phyloP scores from a whole-genome alignment of 1,140 invertebrate species.

The Trichonephila inaurata region DNA sequence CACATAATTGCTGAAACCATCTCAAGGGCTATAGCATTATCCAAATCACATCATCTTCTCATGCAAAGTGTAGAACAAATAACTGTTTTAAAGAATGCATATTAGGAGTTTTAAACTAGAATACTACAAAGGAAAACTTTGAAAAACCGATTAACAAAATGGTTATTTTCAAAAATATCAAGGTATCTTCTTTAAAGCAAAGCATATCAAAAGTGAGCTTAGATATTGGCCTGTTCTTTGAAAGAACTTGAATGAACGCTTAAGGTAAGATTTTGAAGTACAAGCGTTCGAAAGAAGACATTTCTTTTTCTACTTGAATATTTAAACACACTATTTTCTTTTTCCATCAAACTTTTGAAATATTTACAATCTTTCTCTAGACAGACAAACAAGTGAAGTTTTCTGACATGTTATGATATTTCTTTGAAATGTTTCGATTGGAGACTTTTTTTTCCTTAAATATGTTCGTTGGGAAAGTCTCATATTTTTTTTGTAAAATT shows the following conservation, averaged over 20 bases:
- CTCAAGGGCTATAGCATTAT: no score
- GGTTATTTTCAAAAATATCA: background rate
- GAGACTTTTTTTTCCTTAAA: background rate
- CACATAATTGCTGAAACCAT: no score
- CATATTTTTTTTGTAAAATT: no score
- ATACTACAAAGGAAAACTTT: background rate
- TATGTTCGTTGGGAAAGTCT: background rate
- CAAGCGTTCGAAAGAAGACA: background rate
- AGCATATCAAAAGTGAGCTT: background rate
- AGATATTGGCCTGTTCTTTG: background rate
- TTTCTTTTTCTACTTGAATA: background rate
- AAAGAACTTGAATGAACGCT: background rate
- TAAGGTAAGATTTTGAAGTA: background rate
- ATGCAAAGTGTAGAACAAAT: no score
- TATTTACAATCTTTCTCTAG: background rate
- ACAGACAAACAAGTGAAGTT: background rate
- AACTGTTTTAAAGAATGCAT: no score
- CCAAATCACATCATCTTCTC: no score
- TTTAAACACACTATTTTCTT: background rate
- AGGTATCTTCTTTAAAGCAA: background rate
- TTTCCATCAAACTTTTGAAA: background rate
- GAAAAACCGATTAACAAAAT: background rate
- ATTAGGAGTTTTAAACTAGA: background rate
- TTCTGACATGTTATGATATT: background rate
- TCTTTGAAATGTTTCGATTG: background rate